Conservation (phyloP, 2,113 vertebrate genomes). For the Mellivora capensis region DNA sequence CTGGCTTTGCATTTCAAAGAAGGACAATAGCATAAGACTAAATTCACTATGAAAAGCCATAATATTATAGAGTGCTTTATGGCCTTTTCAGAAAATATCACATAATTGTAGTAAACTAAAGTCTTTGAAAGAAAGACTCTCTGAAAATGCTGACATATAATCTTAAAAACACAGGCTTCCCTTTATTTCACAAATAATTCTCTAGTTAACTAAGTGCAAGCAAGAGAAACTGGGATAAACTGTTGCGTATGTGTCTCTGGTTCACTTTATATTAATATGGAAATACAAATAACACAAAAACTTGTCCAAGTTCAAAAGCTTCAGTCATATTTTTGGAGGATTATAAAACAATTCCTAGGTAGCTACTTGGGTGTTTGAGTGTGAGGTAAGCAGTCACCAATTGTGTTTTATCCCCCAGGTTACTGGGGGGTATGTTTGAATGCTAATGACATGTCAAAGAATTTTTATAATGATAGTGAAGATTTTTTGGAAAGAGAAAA, state of each 20-base stretch:
- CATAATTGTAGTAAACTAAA: conserved; percentile 26
- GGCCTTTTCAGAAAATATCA: not conserved
- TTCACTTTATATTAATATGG: not conserved
- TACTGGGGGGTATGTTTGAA: not conserved
- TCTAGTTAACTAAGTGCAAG: conserved; percentile 35
- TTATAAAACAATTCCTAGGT: not conserved
- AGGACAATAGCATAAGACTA: not conserved
- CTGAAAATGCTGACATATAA: not conserved
- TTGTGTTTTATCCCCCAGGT: not conserved
- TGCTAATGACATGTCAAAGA: not conserved
- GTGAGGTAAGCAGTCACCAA: not conserved
- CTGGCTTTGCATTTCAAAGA: conserved; percentile 39
- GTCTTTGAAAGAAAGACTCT: not conserved
- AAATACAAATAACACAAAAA: not conserved
- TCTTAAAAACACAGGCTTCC: conserved; percentile 24
- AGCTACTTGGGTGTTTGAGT: not conserved
- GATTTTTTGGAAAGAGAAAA: not conserved
- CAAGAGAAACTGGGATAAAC: conserved; percentile 17
- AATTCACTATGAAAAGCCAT: conserved; percentile 8
- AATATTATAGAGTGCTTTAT: not conserved
- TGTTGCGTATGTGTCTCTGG: not conserved
- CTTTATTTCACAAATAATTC: conserved; percentile 30
- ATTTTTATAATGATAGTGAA: conserved; percentile 22
- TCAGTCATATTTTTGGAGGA: not conserved
- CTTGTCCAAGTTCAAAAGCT: not conserved